Percentiles rank a stretch among this genome's conserved stretches.
phyloP scores from a whole-genome alignment of 2,113 vertebrate species.

The Mirounga angustirostris region DNA sequence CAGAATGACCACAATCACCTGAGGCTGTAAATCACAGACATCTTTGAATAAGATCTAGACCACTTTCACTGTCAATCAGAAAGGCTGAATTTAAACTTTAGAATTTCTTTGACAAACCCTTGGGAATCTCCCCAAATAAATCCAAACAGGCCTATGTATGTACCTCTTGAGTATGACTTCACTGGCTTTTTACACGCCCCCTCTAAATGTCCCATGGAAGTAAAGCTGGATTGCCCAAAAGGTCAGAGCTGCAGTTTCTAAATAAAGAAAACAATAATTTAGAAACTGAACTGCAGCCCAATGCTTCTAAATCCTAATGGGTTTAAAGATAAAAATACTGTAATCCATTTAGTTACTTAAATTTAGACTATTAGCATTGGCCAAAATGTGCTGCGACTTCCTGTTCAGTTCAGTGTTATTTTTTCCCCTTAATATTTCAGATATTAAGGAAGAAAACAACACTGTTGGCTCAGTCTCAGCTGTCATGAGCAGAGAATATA shows the following conservation, averaged over 20 bases:
- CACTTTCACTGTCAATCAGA: neutral
- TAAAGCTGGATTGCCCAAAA: neutral
- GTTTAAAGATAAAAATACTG: neutral
- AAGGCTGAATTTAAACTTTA: neutral
- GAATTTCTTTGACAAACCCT: conserved; percentile 18
- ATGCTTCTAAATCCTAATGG: neutral
- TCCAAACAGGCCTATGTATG: neutral
- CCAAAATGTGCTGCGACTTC: neutral
- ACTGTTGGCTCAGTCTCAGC: neutral
- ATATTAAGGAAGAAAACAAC: neutral
- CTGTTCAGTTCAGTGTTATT: neutral
- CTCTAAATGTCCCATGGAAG: neutral
- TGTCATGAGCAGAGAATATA: neutral
- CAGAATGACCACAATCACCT: neutral
- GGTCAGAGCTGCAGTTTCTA: neutral
- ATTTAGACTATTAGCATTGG: neutral
- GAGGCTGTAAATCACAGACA: neutral
- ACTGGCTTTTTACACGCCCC: neutral
- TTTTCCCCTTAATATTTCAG: neutral
- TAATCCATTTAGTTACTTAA: neutral
- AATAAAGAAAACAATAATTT: neutral
- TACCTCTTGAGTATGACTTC: neutral
- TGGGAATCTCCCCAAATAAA: conserved; percentile 9
- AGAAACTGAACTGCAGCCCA: neutral
- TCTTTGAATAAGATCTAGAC: neutral